Percentiles rank a stretch among this genome's conserved stretches.
These are phyloP conservation scores for Mylabris phalerata DNA, from an alignment of 1,140 invertebrate species.

Conservation along the genomic window DNA sequence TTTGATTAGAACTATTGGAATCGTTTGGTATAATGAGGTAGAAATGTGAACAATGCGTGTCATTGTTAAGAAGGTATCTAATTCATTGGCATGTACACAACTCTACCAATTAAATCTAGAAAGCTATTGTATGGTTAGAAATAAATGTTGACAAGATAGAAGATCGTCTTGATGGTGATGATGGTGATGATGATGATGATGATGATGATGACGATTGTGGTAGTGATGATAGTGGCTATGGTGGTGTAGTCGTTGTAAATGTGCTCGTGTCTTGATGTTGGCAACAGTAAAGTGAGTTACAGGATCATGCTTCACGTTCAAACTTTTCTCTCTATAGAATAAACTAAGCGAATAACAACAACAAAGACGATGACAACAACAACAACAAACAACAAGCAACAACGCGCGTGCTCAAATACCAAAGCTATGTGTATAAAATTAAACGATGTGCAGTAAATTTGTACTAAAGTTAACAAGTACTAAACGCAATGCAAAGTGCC, in stretches of 20 bases:
- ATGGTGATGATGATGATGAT: not conserved
- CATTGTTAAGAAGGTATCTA: no score
- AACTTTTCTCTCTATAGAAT: no score
- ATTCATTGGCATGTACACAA: not conserved
- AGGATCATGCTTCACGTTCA: no score
- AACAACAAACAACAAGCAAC: conserved; percentile 3
- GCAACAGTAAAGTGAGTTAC: no score
- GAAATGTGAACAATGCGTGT: no score
- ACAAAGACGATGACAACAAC: not conserved
- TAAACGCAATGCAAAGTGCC: conserved; percentile 25
- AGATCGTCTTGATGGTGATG: not conserved
- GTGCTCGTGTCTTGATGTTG: no score
- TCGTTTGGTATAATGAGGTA: no score
- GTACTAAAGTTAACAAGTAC: conserved; percentile 28
- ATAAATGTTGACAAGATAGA: not conserved
- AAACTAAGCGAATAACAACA: no score
- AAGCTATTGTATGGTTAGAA: conserved; percentile 6
- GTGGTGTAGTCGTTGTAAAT: no score
- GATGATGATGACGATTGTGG: no score
- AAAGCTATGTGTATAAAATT: conserved; percentile 22
- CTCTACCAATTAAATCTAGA: conserved; percentile 8
- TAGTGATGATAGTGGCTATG: no score
- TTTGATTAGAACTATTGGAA: no score
- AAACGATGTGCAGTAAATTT: conserved; percentile 27
- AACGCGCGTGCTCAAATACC: conserved; percentile 15